Evolutionary conservation across 2,797 vertebrate species (phyloP), one percentile per base, ranked within the genome.

Genomic region (Pelobates cultripes): DNA sequence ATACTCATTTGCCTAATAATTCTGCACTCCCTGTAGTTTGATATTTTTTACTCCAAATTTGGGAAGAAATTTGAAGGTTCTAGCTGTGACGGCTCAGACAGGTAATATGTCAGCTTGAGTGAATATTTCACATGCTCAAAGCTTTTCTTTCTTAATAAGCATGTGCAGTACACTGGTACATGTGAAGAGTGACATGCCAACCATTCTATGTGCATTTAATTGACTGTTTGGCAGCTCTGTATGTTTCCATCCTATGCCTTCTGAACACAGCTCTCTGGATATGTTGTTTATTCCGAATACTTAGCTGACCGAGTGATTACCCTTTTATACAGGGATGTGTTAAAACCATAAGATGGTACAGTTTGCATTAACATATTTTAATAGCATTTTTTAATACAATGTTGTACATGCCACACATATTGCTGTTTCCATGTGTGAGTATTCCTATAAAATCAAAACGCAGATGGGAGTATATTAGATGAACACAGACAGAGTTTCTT

Each of bases 81-180:
- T 64, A n/a, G n/a, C 17, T 64, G 61, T 64, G 55, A 57, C n/a
- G 12, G 61, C 61, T 64, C 28, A 64, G 61, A 64, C 61, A 64
- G 61, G 61, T 64, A 14, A 64, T 28, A n/a, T 64, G 61, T 64
- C 61, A 64, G n/a, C 6, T 40, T 40, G 28, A 64, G 28, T 64
- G 10, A 64, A n/a, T 28, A 40, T n/a, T 64, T 40, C 61, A 4
- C 6, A 40, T 7, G 3, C 28, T 40, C n/a, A 64, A 64, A 64
- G n/a, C 61, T 64, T 40, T 14, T 64, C n/a, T 64, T n/a, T 64
- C 3, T n/a, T 64, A 64, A 64, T 64, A 64, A 14, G 61, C 61
- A 64, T 64, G 61, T 64, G 17, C 61, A 41, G 5, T 64, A 17
- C 28, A 28, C 61, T 40, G 7, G 7, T 64, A 40, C 61, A 64